Percentiles rank a stretch among this genome's conserved stretches.
These are phyloP conservation scores for Leptocoma aspasia DNA, from an alignment of 2,113 vertebrate species.

Conservation along the genomic window DNA sequence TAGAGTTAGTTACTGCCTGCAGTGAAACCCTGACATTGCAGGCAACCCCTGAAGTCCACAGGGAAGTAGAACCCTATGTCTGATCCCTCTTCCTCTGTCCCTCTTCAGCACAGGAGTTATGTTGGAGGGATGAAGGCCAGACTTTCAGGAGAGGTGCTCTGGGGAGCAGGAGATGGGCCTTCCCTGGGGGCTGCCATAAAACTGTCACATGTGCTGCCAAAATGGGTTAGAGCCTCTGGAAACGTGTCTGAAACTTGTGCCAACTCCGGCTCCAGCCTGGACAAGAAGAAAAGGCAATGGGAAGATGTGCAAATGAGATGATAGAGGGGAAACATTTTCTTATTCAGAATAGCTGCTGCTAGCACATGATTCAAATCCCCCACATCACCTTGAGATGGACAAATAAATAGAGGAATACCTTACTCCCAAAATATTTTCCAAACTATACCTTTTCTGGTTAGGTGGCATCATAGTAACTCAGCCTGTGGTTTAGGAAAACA, in stretches of 20 bases:
- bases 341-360: background rate
- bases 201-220: background rate
- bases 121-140: background rate
- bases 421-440: background rate
- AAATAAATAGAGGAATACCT: background rate
- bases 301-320: background rate
- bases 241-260: background rate
- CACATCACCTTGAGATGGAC: background rate
- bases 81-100: background rate
- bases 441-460: background rate
- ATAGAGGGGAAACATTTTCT: background rate
- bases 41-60: background rate
- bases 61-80: fast-evolving
- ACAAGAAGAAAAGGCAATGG: background rate
- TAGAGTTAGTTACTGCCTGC: background rate
- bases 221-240: background rate
- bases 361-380: background rate
- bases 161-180: background rate
- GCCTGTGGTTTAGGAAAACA: background rate
- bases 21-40: background rate
- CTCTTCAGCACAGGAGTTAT: background rate
- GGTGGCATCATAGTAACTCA: fast-evolving
- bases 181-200: background rate
- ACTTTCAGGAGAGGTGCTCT: background rate
- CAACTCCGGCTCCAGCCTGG: background rate